Conservation (phyloP, 2,797 vertebrate genomes). For the Sebastes cheni region DNA sequence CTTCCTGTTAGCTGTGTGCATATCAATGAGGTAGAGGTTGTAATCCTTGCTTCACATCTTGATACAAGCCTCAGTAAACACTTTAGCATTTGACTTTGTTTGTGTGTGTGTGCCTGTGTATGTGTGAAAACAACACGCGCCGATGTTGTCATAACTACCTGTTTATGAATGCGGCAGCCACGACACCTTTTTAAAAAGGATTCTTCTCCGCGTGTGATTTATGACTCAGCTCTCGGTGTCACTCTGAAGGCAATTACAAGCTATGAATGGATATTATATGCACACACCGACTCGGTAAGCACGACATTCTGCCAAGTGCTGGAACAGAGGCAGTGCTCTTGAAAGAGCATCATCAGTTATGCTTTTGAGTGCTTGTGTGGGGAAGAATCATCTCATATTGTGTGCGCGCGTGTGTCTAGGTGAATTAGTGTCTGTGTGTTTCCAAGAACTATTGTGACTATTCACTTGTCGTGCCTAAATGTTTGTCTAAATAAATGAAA, state of each 20-base stretch:
- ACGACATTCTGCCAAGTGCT: slow-evolving; percentile 71
- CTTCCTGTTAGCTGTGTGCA: background rate
- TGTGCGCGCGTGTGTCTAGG: slow-evolving; percentile 18
- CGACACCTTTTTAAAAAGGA: slow-evolving; percentile 64
- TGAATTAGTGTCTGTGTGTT: slow-evolving; percentile 39
- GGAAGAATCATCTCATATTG: slow-evolving; percentile 41
- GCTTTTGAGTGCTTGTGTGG: slow-evolving; percentile 64
- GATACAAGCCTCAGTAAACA: slow-evolving; percentile 2
- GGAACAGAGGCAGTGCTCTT: slow-evolving; percentile 70
- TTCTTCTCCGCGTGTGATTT: slow-evolving; percentile 74
- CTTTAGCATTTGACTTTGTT: background rate
- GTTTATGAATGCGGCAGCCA: slow-evolving; percentile 60
- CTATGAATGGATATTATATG: slow-evolving; percentile 80
- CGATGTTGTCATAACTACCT: slow-evolving; percentile 67
- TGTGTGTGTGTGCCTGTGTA: background rate
- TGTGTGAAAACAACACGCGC: slow-evolving; percentile 7
- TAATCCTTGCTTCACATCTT: slow-evolving; percentile 7
- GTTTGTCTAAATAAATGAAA: slow-evolving; percentile 48
- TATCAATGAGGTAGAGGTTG: slow-evolving; percentile 10
- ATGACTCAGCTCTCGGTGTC: slow-evolving; percentile 76
- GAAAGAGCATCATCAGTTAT: slow-evolving; percentile 76
- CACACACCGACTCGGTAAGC: slow-evolving; percentile 65
- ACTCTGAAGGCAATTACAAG: slow-evolving; percentile 80
- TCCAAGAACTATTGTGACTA: slow-evolving; percentile 27
- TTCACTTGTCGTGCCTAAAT: slow-evolving; percentile 29